Evolutionary conservation across 2,113 vertebrate species (phyloP).

Genomic region (Oophaga pumilio): DNA sequence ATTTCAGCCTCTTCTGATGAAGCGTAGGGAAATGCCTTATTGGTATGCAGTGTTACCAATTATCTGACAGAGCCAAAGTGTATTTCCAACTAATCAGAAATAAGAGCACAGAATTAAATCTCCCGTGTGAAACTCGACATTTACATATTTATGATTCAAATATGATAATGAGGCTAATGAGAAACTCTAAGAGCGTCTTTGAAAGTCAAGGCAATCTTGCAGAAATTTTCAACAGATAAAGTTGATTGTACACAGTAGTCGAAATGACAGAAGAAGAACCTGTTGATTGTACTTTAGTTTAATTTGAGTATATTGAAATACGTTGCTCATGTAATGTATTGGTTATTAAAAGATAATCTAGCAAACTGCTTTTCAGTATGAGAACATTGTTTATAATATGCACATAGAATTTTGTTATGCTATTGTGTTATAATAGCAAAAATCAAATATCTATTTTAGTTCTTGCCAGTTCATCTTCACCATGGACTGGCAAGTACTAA

Average conservation of each 20-base stretch:
- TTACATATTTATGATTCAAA: slow-evolving; percentile 89
- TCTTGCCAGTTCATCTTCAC: too few relatives aligned
- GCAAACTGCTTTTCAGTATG: neutral
- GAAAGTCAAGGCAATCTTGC: slow-evolving; percentile 76
- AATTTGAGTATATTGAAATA: slow-evolving; percentile 69
- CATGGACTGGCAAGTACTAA: too few relatives aligned
- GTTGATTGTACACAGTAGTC: slow-evolving; percentile 64
- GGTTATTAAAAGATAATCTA: slow-evolving; percentile 7
- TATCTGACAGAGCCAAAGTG: slow-evolving; percentile 80
- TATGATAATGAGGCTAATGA: slow-evolving; percentile 88
- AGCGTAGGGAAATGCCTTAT: slow-evolving; percentile 78
- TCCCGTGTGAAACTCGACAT: slow-evolving; percentile 79
- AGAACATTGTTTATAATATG: neutral
- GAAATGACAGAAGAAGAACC: slow-evolving; percentile 67
- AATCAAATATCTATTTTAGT: too few relatives aligned
- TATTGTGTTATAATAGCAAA: neutral
- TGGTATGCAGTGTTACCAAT: slow-evolving; percentile 85
- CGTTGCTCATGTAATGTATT: neutral
- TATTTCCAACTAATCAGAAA: slow-evolving; percentile 85
- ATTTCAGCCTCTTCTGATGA: slow-evolving; percentile 75
- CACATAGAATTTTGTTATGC: neutral
- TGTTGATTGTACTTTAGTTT: slow-evolving; percentile 70
- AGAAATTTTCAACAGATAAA: slow-evolving; percentile 74
- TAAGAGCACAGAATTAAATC: slow-evolving; percentile 83
- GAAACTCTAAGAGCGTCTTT: slow-evolving; percentile 73